Evolutionary conservation across 1,140 invertebrate genomes (phyloP), one percentile per base, ranked within the genome.

Genomic region (Psix sp.): DNA sequence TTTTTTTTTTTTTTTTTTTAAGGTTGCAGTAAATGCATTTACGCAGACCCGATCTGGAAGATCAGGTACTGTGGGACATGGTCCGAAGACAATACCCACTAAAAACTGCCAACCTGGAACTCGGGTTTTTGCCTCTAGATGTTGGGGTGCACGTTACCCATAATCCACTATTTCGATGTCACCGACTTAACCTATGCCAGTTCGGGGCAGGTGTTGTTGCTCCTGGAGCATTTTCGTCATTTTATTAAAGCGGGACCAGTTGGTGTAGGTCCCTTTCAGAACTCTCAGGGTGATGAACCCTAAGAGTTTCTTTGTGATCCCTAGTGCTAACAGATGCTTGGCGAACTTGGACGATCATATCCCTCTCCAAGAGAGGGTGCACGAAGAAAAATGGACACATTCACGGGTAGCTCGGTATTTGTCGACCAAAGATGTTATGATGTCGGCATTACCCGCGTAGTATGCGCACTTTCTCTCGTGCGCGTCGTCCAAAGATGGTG

Each of bases 281-380:
- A 77, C 76, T 36, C 73, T 33, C 0, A 46, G 38, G 0, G 78
- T 78, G 0, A 76, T 39, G 10, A 31, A 45, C 0, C 14, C 16
- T 0, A 76, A 18, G 0, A 67, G 43, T 3, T 35, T 48, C 48
- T 18, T 35, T 0, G 68, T 14, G 0, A 73, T 26, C 0, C 68
- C 67, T 16, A 76, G 21, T 6, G 2, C 1, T 4, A 29, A 0
- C 0, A 70, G 17, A 3, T 45, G n/a, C 0, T 17, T 6, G 0
- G 29, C 49, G 4, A 56, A 76, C 9, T 20, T 26, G 0, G 3
- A 1, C 0, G 45, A 45, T 74, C 78, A 78, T 5, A 76, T 38
- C 11, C 76, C 78, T 36, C 74, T 24, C 70, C 76, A 78, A 0
- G 70, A 73, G 3, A 77, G 24, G 0, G 62, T 71, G 10, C 35